These are phyloP conservation scores for Drosophila ohnishii DNA, from an alignment of 1,140 invertebrate genomes.

Conservation along the genomic window DNA sequence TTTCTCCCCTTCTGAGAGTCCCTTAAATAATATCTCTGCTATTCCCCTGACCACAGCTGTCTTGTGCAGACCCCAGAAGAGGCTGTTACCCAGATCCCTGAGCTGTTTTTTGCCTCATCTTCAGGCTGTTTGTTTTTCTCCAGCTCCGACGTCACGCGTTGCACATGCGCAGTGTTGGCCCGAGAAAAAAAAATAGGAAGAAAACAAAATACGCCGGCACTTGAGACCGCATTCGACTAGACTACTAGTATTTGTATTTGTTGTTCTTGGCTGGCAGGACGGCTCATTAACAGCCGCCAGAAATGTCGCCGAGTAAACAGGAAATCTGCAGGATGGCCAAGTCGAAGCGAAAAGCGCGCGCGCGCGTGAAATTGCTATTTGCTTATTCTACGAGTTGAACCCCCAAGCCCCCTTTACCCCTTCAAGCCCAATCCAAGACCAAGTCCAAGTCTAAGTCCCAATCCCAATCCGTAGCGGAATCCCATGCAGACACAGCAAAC, in stretches of 20 bases:
- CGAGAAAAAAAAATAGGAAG: conserved; percentile 7
- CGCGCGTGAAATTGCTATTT: conserved; percentile 63
- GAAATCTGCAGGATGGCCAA: conserved; percentile 63
- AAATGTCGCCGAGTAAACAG: conserved; percentile 65
- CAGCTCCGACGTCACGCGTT: conserved; percentile 56
- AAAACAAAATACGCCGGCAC: conserved; percentile 3
- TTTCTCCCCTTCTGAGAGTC: background rate
- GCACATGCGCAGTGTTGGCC: conserved; percentile 66
- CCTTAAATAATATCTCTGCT: background rate
- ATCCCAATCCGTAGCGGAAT: conserved; percentile 4
- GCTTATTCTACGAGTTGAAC: conserved; percentile 28
- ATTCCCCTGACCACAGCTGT: conserved; percentile 8
- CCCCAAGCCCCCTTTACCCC: background rate
- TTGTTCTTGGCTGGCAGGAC: conserved; percentile 26
- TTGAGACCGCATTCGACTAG: conserved; percentile 23
- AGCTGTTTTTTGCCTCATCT: conserved; percentile 1
- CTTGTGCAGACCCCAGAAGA: conserved; percentile 2
- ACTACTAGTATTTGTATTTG: conserved; percentile 31
- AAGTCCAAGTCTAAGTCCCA: background rate
- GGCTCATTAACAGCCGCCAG: conserved; percentile 60
- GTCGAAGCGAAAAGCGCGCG: conserved; percentile 53
- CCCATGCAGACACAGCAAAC: conserved; percentile 47
- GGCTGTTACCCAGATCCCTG: conserved; percentile 1
- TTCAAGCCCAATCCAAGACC: background rate
- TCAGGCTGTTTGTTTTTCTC: conserved; percentile 56